phyloP scores from a whole-genome alignment of 2,797 vertebrate genomes.

The Silurus aristotelis region DNA sequence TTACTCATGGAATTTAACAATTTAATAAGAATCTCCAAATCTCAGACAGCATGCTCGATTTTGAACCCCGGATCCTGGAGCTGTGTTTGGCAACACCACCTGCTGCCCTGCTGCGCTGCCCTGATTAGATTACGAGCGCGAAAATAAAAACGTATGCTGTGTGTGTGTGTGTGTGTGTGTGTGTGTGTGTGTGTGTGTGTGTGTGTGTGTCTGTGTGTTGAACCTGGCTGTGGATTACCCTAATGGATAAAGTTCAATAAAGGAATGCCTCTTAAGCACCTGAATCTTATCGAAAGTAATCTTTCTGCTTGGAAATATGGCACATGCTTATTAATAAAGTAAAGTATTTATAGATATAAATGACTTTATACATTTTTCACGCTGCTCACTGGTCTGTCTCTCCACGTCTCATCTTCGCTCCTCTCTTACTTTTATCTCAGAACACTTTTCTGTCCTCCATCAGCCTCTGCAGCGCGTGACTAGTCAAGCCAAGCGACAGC shows the following conservation, averaged over 20 bases:
- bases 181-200: not conserved
- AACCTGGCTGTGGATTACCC: not conserved
- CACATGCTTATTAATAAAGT: not conserved
- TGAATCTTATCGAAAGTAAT: not conserved
- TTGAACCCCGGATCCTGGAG: not conserved
- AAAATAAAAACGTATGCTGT: slow-evolving; percentile 11
- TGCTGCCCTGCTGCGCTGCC: not conserved
- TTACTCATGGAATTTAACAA: not conserved
- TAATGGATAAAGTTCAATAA: not conserved
- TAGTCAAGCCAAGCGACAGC: slow-evolving; percentile 15
- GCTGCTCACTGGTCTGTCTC: not conserved
- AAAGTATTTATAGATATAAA: slow-evolving; percentile 2
- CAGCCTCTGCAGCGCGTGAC: slow-evolving; percentile 1
- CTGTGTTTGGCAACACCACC: not conserved
- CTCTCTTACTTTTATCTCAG: slow-evolving; percentile 2
- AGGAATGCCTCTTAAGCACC: not conserved
- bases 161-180: not conserved
- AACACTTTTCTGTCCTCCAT: slow-evolving; percentile 11
- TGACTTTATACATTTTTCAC: not conserved
- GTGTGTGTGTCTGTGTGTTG: not conserved
- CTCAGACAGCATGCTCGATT: not conserved
- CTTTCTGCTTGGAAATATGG: not conserved
- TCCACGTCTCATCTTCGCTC: slow-evolving; percentile 42
- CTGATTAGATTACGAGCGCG: not conserved
- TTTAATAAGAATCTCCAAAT: not conserved